phyloP scores from a whole-genome alignment of 2,113 vertebrate species.

The Illadopsis cleaveri region DNA sequence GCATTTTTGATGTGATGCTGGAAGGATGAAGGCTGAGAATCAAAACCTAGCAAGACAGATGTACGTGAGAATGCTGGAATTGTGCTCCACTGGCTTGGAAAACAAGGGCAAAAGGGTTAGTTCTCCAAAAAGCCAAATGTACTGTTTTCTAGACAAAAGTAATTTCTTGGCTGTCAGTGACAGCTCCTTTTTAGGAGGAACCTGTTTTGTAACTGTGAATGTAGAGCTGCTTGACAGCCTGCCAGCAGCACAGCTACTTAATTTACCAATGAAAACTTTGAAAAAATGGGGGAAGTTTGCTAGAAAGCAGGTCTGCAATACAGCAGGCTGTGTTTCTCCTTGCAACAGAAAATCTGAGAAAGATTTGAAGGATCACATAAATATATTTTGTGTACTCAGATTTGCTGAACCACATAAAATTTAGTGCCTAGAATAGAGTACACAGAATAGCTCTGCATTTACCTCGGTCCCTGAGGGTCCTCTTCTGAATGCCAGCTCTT shows the following conservation, averaged over 20 bases:
- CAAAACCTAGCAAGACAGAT: neutral
- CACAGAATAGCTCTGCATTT: neutral
- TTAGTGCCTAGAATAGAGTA: neutral
- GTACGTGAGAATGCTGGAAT: neutral
- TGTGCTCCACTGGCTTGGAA: neutral
- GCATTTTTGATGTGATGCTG: neutral
- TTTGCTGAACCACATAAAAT: neutral
- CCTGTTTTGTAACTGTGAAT: neutral
- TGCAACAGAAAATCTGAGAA: neutral
- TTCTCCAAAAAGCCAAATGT: neutral
- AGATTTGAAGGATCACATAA: neutral
- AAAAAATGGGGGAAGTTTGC: neutral
- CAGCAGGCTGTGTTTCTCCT: neutral
- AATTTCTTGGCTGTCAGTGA: neutral
- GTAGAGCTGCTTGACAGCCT: neutral
- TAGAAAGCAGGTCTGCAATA: neutral
- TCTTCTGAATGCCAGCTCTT: neutral
- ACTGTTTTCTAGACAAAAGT: neutral
- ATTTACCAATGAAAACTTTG: neutral
- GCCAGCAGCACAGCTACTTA: neutral
- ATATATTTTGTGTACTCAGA: neutral
- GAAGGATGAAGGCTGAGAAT: neutral
- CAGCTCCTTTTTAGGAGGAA: neutral
- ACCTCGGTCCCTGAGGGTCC: neutral
- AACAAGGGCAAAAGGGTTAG: neutral